Conservation (phyloP, 1,140 invertebrate genomes). For the Apis laboriosa region DNA sequence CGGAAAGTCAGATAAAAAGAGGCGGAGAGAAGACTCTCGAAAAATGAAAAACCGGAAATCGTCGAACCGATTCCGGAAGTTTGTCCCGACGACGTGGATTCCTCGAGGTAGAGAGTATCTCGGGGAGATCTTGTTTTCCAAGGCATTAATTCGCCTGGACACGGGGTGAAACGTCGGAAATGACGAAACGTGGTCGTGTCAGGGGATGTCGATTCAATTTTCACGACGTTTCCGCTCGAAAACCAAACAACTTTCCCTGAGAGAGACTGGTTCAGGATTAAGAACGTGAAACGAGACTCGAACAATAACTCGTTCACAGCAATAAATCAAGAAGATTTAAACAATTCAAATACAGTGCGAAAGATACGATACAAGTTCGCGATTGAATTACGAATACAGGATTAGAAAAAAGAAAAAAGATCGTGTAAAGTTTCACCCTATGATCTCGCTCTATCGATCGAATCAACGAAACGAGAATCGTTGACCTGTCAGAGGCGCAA, state of each 20-base stretch:
- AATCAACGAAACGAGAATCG: conserved; percentile 8
- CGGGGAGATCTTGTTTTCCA: conserved; percentile 53
- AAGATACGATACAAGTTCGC: no score
- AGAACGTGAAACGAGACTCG: not conserved
- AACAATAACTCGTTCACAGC: not conserved
- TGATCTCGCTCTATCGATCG: not conserved
- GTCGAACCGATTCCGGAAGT: conserved; percentile 19
- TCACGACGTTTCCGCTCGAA: conserved; percentile 55
- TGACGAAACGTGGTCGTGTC: conserved; percentile 45
- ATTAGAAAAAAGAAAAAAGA: no score
- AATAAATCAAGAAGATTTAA: not conserved
- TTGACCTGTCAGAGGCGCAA: not conserved
- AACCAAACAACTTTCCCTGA: conserved; percentile 45
- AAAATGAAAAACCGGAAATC: conserved; percentile 35
- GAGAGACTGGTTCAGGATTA: not conserved
- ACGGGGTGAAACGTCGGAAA: conserved; percentile 55
- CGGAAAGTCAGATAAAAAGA: not conserved
- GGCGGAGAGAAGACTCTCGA: not conserved
- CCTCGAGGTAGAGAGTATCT: not conserved
- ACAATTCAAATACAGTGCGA: no score
- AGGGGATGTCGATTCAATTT: conserved; percentile 60
- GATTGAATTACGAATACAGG: no score
- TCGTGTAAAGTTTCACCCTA: not conserved
- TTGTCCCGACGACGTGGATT: not conserved
- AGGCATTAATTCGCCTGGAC: conserved; percentile 64